phyloP scores from a whole-genome alignment of 2,113 vertebrate genomes.

The Elephantulus edwardii region DNA sequence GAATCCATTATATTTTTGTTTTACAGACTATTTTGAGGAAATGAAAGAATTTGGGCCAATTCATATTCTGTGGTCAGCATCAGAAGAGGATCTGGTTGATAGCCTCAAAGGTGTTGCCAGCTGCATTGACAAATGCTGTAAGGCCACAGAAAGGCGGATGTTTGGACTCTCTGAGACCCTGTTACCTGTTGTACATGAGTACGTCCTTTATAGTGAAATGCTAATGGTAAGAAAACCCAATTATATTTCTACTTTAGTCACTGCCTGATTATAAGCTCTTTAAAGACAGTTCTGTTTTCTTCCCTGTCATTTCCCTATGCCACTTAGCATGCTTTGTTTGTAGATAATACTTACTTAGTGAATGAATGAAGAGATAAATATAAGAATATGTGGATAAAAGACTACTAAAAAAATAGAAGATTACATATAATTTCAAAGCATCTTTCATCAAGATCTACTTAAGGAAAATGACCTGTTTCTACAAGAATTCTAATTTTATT shows the following conservation, averaged over 20 bases:
- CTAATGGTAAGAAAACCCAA: conserved; percentile 86
- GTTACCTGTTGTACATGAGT: conserved; percentile 92
- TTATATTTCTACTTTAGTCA: not conserved
- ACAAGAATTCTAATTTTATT: not conserved
- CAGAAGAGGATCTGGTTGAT: conserved; percentile 88
- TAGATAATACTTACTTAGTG: not conserved
- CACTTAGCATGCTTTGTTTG: not conserved
- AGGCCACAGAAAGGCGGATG: conserved; percentile 88
- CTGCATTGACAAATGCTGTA: conserved; percentile 89
- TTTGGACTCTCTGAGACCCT: conserved; percentile 86
- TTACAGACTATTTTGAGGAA: conserved; percentile 91
- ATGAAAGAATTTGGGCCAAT: conserved; percentile 90
- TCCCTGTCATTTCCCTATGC: not conserved
- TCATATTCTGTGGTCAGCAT: conserved; percentile 90
- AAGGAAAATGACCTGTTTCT: not conserved
- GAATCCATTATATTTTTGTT: not conserved
- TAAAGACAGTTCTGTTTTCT: not conserved
- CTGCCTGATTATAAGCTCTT: not conserved
- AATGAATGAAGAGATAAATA: not conserved
- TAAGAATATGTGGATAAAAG: not conserved
- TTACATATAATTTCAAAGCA: not conserved
- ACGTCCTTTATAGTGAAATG: conserved; percentile 92
- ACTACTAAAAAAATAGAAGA: not conserved
- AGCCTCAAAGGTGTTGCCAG: conserved; percentile 87
- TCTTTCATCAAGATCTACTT: not conserved